Evolutionary conservation across 2,888 invertebrate genomes (phyloP), one percentile per base, ranked within the genome.

Genomic region (Deilephila porcellus): DNA sequence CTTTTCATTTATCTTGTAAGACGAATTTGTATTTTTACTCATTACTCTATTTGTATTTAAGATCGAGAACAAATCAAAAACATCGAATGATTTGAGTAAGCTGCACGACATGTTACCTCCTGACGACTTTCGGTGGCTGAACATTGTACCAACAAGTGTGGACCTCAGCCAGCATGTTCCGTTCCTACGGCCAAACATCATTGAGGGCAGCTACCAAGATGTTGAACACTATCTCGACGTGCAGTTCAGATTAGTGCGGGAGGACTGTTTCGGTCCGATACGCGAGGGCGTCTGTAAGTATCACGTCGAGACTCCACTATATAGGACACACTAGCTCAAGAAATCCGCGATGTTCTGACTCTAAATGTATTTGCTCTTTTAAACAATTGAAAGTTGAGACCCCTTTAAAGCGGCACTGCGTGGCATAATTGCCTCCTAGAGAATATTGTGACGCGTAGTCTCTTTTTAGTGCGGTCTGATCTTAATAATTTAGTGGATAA

Each of bases 241-340:
- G 0, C 98, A 98, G 81, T 97, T 97, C 84, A 92, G 97, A 14
- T 91, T 98, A 34, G 88, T 98, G 71, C 94, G 97, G 19, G 98
- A 98, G 89, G 98, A 98, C 90, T 98, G 97, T 86, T 95, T 97
- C 67, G 93, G 95, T 8, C 97, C 98, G 0, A 86, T 98, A 45
- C 93, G 97, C 20, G 94, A 96, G 73, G 97, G 97, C 29, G 91
- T 97, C 74, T 72, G 93, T 93, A 81, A 86, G 90, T 85, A 73
- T 67, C 56, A 4, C 67, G 64, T 25, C 20, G 29, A 19, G 32
- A 8, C 6, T 3, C 19, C 29, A 53, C 0, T 52, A 4, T 17
- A 37, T 67, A 45, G 19, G 56, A 17, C n/a, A 4, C 53, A 4
- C 14, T 53, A 4, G 17, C 17, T 4, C 53, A 53, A 8, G 0